Evolutionary conservation across 2,797 vertebrate species (phyloP).

Genomic region (Phoebastria nigripes): DNA sequence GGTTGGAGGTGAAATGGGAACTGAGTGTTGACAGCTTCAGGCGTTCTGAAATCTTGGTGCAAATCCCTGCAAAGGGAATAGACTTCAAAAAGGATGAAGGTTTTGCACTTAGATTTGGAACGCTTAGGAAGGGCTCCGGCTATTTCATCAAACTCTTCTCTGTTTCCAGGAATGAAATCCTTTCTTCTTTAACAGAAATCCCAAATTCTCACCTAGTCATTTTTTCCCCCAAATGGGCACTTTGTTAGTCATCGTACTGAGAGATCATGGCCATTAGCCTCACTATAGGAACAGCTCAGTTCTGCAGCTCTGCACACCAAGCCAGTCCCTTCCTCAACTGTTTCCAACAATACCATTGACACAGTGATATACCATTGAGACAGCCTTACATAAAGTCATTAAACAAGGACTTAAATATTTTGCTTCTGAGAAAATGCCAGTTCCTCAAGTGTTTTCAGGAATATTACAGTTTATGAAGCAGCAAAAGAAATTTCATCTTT

Average conservation of each 20-base stretch:
- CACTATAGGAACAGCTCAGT: neutral
- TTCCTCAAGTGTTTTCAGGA: neutral
- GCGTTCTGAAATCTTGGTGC: neutral
- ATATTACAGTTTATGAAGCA: neutral
- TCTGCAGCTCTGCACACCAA: neutral
- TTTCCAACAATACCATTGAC: neutral
- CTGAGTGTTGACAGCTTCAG: neutral
- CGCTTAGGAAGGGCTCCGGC: neutral
- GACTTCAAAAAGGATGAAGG: neutral
- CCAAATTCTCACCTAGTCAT: neutral
- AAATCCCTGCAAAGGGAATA: neutral
- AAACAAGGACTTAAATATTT: neutral
- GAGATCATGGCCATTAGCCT: neutral
- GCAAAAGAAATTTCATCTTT: neutral
- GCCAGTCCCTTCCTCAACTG: neutral
- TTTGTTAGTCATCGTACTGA: neutral
- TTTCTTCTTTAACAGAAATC: neutral
- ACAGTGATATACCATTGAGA: neutral
- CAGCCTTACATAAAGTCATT: neutral
- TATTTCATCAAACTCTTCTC: neutral
- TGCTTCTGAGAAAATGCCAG: neutral
- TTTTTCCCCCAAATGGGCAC: neutral
- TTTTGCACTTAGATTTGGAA: neutral
- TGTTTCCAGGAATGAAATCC: neutral
- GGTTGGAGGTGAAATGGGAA: neutral